Evolutionary conservation across 2,797 vertebrate species (phyloP).

Genomic region (Poeciliopsis gracilis): DNA sequence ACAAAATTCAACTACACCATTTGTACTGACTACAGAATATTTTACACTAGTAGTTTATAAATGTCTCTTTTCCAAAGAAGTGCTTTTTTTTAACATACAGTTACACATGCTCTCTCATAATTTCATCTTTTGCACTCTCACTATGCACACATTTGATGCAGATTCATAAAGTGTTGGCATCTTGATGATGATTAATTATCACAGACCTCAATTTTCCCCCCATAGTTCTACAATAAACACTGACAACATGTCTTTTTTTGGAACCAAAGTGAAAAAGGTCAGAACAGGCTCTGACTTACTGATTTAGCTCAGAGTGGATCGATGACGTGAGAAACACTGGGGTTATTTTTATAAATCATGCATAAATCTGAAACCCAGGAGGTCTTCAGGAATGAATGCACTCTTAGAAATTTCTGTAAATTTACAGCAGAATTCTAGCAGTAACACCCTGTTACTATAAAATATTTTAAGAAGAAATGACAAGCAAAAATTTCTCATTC

Average conservation of each 20-base stretch:
- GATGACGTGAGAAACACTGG: slow-evolving; percentile 15
- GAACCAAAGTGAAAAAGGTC: slow-evolving; percentile 55
- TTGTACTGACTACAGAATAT: neutral
- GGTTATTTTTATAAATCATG: slow-evolving; percentile 28
- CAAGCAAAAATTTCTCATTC: neutral
- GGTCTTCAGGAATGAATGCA: neutral
- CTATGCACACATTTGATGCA: neutral
- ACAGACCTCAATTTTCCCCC: neutral
- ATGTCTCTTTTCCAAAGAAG: neutral
- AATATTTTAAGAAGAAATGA: neutral
- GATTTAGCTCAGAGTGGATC: slow-evolving; percentile 43
- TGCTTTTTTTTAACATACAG: neutral
- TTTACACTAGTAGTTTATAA: neutral
- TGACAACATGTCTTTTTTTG: slow-evolving; percentile 50
- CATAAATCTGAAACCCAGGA: neutral
- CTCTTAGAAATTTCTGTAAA: no score
- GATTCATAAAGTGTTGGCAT: neutral
- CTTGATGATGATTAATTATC: neutral
- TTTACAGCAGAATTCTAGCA: no score
- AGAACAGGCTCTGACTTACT: slow-evolving; percentile 17
- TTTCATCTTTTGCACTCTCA: neutral
- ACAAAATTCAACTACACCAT: neutral
- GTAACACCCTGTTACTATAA: no score
- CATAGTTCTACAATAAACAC: slow-evolving; percentile 31
- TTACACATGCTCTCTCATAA: neutral